These are phyloP conservation scores for Lacerta viridis DNA, from an alignment of 2,797 vertebrate genomes.

Conservation along the genomic window DNA sequence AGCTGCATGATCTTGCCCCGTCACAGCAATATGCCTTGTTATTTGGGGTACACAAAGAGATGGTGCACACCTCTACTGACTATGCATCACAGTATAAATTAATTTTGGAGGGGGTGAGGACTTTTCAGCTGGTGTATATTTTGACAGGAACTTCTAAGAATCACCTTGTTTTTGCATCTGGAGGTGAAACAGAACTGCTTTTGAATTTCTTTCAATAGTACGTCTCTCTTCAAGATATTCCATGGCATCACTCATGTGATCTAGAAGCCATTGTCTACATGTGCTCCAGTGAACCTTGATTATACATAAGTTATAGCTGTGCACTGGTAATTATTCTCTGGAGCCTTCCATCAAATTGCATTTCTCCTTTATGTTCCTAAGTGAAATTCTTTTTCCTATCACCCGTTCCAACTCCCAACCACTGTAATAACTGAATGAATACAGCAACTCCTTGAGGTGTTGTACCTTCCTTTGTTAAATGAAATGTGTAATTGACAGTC, in stretches of 20 bases:
- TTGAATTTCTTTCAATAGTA: too few relatives aligned
- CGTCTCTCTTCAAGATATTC: neutral
- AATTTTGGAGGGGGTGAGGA: neutral
- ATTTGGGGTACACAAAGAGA: neutral
- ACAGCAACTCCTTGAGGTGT: slow-evolving; percentile 38
- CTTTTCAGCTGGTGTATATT: neutral
- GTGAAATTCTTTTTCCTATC: slow-evolving; percentile 21
- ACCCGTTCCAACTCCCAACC: neutral
- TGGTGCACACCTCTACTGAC: too few relatives aligned
- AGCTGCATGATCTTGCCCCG: too few relatives aligned
- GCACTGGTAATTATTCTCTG: neutral
- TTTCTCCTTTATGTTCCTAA: slow-evolving; percentile 1
- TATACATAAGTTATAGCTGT: neutral
- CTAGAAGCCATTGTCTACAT: neutral
- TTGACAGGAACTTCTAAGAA: neutral
- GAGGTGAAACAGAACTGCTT: neutral
- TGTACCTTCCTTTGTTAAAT: slow-evolving; percentile 59
- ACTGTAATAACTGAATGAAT: slow-evolving; percentile 50
- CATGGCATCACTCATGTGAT: neutral
- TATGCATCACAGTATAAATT: neutral
- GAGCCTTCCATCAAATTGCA: neutral
- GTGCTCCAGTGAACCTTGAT: neutral
- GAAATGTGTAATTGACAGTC: slow-evolving; percentile 39
- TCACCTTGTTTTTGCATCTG: neutral
- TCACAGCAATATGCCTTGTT: neutral